These are phyloP conservation scores for Hemicordylus capensis DNA, from an alignment of 2,113 vertebrate genomes.

Conservation along the genomic window DNA sequence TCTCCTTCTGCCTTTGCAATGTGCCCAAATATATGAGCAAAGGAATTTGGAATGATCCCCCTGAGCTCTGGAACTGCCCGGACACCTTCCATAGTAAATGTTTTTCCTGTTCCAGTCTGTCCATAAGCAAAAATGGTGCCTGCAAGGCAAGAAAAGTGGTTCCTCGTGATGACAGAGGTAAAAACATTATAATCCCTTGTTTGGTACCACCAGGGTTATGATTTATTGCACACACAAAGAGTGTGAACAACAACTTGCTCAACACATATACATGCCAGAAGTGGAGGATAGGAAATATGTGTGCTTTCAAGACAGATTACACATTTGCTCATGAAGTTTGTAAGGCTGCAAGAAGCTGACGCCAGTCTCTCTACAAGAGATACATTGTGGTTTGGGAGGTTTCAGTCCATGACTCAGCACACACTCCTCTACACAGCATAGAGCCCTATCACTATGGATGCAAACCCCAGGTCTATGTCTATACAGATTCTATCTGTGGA, in stretches of 20 bases:
- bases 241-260: not conserved
- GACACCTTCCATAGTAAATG: constrained; percentile 98
- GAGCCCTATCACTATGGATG: not conserved
- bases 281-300: not conserved
- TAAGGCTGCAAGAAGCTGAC: not conserved
- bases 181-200: not conserved
- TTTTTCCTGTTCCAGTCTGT: constrained; percentile 99
- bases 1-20: constrained; percentile 99
- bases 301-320: too few relatives aligned
- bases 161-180: not conserved
- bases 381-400: not conserved
- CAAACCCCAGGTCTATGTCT: not conserved
- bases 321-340: too few relatives aligned
- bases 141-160: constrained; percentile 52
- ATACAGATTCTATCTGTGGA: too few relatives aligned
- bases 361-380: too few relatives aligned
- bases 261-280: not conserved
- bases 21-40: constrained; percentile 98
- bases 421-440: not conserved
- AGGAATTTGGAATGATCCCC: constrained; percentile 98
- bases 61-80: constrained; percentile 96
- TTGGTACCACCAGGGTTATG: not conserved
- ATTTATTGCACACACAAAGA: not conserved
- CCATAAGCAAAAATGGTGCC: constrained; percentile 99
- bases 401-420: not conserved